These are phyloP conservation scores for Parascotia fuliginaria DNA, from an alignment of 2,888 invertebrate species.

Conservation along the genomic window DNA sequence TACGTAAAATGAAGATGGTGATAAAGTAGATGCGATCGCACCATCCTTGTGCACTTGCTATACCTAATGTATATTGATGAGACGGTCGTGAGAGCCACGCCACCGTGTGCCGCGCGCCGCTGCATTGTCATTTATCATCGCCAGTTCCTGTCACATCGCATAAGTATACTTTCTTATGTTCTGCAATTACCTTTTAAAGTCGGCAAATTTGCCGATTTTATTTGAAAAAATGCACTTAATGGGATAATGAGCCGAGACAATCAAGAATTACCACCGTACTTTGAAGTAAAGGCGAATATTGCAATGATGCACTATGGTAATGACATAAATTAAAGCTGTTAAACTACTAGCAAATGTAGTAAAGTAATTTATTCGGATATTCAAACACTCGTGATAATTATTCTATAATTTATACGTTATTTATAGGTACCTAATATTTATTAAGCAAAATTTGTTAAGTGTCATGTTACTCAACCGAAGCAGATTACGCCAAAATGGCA, in stretches of 20 bases:
- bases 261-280: constrained; percentile 44
- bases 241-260: constrained; percentile 63
- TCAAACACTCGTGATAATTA: constrained; percentile 41
- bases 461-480: constrained; percentile 63
- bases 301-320: constrained; percentile 10
- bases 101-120: constrained; percentile 47
- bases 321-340: constrained; percentile 23
- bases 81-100: constrained; percentile 69
- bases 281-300: constrained; percentile 20
- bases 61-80: constrained; percentile 73
- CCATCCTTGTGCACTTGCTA: constrained; percentile 42
- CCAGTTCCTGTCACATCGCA: constrained; percentile 72
- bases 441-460: constrained; percentile 41
- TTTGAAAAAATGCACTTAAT: constrained; percentile 58
- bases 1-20: constrained; percentile 36
- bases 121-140: constrained; percentile 79
- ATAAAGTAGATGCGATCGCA: constrained; percentile 37
- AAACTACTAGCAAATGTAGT: constrained; percentile 5
- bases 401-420: constrained; percentile 29
- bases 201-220: constrained; percentile 68
- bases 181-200: constrained; percentile 78
- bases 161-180: constrained; percentile 76
- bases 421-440: constrained; percentile 12
- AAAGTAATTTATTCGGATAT: constrained; percentile 22
- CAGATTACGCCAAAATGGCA: constrained; percentile 63